Evolutionary conservation across 2,113 vertebrate genomes (phyloP).

Genomic region (Microtus pennsylvanicus): DNA sequence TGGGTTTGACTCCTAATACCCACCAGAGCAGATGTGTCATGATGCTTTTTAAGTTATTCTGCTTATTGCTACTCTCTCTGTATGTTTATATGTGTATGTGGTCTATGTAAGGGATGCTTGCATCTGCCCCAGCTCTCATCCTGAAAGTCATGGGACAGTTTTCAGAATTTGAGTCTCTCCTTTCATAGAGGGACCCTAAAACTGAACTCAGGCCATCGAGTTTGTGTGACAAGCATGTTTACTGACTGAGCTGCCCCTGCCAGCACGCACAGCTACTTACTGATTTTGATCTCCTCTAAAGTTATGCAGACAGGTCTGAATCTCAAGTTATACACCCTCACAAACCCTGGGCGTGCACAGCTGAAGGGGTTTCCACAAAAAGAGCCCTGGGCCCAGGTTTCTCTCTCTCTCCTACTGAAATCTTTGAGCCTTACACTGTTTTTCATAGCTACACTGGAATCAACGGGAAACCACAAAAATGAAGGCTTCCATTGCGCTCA

Average conservation of each 20-base stretch:
- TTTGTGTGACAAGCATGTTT: neutral
- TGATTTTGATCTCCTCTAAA: neutral
- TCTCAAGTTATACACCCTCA: neutral
- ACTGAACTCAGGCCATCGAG: neutral
- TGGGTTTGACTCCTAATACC: neutral
- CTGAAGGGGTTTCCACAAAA: neutral
- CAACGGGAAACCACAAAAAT: constrained; percentile 80
- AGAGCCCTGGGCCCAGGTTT: constrained; percentile 25
- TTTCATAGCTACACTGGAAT: constrained; percentile 77
- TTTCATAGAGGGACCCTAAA: neutral
- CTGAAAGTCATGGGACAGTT: neutral
- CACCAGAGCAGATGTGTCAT: neutral
- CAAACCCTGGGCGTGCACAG: neutral
- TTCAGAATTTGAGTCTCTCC: neutral
- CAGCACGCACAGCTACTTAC: neutral
- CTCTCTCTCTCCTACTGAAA: constrained; percentile 9
- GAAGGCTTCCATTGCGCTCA: constrained; percentile 69
- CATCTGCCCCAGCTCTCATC: neutral
- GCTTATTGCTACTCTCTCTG: neutral
- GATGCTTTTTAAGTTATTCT: neutral
- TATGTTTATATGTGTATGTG: neutral
- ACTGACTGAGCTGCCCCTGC: neutral
- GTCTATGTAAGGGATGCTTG: neutral
- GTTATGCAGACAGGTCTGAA: neutral
- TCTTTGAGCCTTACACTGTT: constrained; percentile 73